phyloP scores from a whole-genome alignment of 2,797 vertebrate species.

The Lepus townsendii region DNA sequence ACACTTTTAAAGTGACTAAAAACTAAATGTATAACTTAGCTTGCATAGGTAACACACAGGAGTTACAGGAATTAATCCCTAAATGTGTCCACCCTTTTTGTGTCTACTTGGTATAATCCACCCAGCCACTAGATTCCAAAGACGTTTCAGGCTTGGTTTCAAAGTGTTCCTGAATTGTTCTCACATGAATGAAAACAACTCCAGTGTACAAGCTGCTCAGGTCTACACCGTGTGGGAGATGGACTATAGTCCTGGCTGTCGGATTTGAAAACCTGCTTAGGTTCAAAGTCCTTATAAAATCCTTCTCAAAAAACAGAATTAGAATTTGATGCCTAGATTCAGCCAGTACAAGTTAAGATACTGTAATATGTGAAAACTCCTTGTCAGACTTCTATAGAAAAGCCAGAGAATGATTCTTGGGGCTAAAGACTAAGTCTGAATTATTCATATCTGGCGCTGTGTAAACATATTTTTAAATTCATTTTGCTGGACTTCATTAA shows the following conservation, averaged over 20 bases:
- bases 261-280: conserved; percentile 77
- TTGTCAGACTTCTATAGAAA: conserved; percentile 64
- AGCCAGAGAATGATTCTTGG: conserved; percentile 70
- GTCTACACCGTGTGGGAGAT: neutral
- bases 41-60: conserved; percentile 80
- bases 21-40: conserved; percentile 62
- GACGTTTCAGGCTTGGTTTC: conserved; percentile 60
- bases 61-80: conserved; percentile 39
- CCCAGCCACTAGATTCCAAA: neutral
- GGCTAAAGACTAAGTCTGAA: conserved; percentile 94
- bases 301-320: conserved; percentile 77
- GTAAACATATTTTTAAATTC: conserved; percentile 98
- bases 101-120: conserved; percentile 61
- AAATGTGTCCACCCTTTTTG: conserved; percentile 58
- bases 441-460: conserved; percentile 99
- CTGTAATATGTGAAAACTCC: conserved; percentile 41
- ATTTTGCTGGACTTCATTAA: conserved; percentile 92
- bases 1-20: conserved; percentile 52
- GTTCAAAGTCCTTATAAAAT: conserved; percentile 77
- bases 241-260: conserved; percentile 39
- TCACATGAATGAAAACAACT: conserved; percentile 65
- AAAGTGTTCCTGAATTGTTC: conserved; percentile 78
- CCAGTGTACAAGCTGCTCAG: conserved; percentile 78
- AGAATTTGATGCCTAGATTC: conserved; percentile 73
- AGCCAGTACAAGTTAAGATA: conserved; percentile 76